A percentile compares a stretch with the other conserved stretches of the same genome.
Conservation (phyloP, 2,113 vertebrate genomes). For the Neofelis nebulosa region DNA sequence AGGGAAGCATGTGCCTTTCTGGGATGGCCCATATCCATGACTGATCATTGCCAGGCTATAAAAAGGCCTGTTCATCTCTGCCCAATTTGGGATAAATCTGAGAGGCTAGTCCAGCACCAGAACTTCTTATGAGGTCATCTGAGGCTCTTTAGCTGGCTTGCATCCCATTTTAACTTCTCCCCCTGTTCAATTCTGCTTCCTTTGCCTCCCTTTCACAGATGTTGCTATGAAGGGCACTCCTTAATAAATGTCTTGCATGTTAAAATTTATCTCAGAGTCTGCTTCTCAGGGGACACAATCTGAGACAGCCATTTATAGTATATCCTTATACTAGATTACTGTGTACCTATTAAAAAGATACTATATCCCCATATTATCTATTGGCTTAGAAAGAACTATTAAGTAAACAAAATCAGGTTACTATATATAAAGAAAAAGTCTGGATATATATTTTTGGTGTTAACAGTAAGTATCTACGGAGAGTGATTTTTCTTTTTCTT, state of each 20-base stretch:
- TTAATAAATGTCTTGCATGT: not conserved
- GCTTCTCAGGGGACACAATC: not conserved
- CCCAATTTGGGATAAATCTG: not conserved
- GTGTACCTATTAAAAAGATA: not conserved
- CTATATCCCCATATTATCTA: not conserved
- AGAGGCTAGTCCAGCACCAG: not conserved
- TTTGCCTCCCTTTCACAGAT: not conserved
- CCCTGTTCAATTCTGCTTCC: not conserved
- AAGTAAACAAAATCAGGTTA: conserved; percentile 17
- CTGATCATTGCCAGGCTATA: not conserved
- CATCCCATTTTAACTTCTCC: not conserved
- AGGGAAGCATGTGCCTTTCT: not conserved
- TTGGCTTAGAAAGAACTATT: conserved; percentile 19
- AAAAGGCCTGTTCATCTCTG: not conserved
- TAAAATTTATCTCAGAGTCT: conserved; percentile 21
- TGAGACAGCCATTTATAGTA: not conserved
- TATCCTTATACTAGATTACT: not conserved
- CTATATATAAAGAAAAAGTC: not conserved
- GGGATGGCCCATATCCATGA: not conserved
- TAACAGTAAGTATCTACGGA: not conserved
- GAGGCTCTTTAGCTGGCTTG: not conserved
- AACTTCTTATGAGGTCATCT: not conserved
- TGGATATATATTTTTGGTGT: not conserved
- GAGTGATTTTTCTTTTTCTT: conserved; percentile 9
- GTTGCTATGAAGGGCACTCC: not conserved